A percentile compares a stretch with the other conserved stretches of the same genome.
Conservation (phyloP, 2,113 vertebrate species). For the Ophiodon elongatus region DNA sequence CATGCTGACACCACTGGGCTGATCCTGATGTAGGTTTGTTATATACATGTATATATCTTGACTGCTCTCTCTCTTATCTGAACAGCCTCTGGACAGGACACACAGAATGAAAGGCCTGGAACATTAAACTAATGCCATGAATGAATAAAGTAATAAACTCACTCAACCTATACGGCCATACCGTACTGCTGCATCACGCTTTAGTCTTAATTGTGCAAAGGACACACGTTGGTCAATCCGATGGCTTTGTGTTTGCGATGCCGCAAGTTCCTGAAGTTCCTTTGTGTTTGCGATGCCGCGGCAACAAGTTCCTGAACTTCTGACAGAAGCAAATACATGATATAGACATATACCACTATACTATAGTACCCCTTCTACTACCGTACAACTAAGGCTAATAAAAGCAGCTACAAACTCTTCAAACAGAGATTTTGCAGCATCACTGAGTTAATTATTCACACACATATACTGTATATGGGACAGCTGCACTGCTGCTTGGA, state of each 20-base stretch:
- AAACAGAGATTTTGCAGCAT: neutral
- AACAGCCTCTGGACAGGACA: neutral
- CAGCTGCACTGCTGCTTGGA: neutral
- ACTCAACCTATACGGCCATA: neutral
- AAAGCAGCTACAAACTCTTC: neutral
- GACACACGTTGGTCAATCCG: neutral
- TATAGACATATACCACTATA: neutral
- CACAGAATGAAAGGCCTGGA: neutral
- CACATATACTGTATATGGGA: neutral
- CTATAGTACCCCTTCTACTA: neutral
- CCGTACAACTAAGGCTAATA: neutral
- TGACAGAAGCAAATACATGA: neutral
- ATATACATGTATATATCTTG: neutral
- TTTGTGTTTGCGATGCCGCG: conserved; percentile 3
- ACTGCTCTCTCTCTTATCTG: neutral
- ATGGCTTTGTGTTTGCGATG: neutral
- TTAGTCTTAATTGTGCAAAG: neutral
- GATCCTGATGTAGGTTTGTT: neutral
- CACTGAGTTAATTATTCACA: conserved; percentile 25
- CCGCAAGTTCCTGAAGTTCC: neutral
- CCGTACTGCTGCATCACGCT: neutral
- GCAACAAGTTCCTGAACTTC: neutral
- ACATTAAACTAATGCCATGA: neutral
- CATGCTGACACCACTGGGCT: neutral
- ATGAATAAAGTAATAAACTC: neutral